Base-by-base conservation (phyloP, 1,140 invertebrate genomes). In the Ectropis grisescens region DNA sequence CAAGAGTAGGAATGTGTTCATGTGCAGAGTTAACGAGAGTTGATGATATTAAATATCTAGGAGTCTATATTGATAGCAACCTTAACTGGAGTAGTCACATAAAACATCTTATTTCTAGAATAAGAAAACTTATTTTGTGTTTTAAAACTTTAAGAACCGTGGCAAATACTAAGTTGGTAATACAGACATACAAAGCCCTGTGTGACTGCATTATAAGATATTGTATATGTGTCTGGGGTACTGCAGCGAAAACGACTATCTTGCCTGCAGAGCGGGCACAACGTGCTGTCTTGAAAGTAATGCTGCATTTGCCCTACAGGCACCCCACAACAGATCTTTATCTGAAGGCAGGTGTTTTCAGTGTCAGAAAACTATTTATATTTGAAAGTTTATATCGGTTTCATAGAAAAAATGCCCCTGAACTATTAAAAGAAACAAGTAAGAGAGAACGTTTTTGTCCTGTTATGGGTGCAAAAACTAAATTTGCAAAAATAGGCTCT, bases 201-300 rank as follows among this genome's bases (percentile, higher is more conserved):
- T 27, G 29, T 31, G 10, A 37, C 12, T 29, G 23, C 10, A 23
- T 33, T 5, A 16, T 34, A n/a, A 10, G 2, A 7, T 35, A 34
- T 10, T 33, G 41, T 14, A 45, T 45, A 1, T 33, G 23, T 33
- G 11, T 10, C 4, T 39, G 41, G 30, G 31, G 36, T 16, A 31
- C 36, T 11, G 19, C 41, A 11, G 14, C 29, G 6, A 37, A 37
- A 34, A 27, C n/a, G n/a, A n/a, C n/a, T n/a, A n/a, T n/a, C n/a
- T n/a, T n/a, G n/a, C n/a, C n/a, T n/a, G n/a, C n/a, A n/a, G n/a
- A n/a, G n/a, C n/a, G n/a, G n/a, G n/a, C n/a, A n/a, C n/a, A n/a
- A n/a, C n/a, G n/a, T n/a, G n/a, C n/a, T n/a, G n/a, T n/a, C n/a
- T n/a, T n/a, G n/a, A n/a, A n/a, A n/a, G n/a, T n/a, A n/a, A n/a